phyloP scores from a whole-genome alignment of 2,113 vertebrate genomes.

The Oceanodroma tethys region DNA sequence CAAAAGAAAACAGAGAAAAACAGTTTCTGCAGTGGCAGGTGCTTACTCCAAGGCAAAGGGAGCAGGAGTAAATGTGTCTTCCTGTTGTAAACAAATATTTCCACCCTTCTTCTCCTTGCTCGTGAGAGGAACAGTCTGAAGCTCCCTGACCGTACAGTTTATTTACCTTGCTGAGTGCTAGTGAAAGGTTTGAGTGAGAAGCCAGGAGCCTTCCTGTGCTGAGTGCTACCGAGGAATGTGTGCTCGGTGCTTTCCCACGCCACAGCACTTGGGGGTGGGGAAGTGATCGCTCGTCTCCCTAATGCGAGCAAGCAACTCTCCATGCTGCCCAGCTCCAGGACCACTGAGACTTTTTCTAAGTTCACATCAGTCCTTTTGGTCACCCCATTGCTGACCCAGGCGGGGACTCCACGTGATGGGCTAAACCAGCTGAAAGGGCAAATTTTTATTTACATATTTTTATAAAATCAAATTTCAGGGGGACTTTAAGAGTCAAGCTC shows the following conservation, averaged over 20 bases:
- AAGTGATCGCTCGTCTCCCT: neutral
- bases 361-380: neutral
- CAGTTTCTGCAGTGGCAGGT: constrained; percentile 2
- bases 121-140: neutral
- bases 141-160: constrained; percentile 17
- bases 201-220: constrained; percentile 52
- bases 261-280: neutral
- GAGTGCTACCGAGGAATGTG: constrained; percentile 45
- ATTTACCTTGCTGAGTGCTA: constrained; percentile 64
- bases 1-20: neutral
- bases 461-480: neutral
- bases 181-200: constrained; percentile 57
- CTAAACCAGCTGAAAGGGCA: neutral
- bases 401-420: neutral
- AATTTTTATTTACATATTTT: neutral
- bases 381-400: neutral
- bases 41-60: neutral
- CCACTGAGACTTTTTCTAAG: neutral
- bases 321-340: neutral
- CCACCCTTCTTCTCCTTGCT: neutral
- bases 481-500: neutral
- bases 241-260: constrained; percentile 35
- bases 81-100: constrained; percentile 17
- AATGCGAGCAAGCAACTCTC: neutral
- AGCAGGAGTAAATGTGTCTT: neutral